Evolutionary conservation across 2,888 invertebrate species (phyloP), one percentile per base, ranked within the genome.

Genomic region (Nemurella pictetii): DNA sequence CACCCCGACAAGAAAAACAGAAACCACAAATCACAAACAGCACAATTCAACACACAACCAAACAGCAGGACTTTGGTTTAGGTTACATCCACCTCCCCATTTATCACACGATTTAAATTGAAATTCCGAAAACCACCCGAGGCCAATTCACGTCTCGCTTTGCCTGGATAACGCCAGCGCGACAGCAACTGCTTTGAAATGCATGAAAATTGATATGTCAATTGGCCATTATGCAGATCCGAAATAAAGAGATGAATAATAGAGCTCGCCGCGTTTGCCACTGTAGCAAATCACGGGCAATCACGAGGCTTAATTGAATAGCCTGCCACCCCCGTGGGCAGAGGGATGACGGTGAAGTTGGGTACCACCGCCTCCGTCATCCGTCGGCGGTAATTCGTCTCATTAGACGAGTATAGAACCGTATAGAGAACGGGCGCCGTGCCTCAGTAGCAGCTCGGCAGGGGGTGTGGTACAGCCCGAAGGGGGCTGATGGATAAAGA

Each of bases 31-130:
- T 75, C 29, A 9, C 25, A 3, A 26, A 75, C 75, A 7, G 75
- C 28, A 55, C 2, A 75, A 20, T 15, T 20, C 75, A 75, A 75
- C 75, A 75, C 12, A 75, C 28, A 26, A 20, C 25, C n/a, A 78
- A 35, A 81, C 35, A 35, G 28, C 55, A 36, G n/a, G 20, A 32
- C 32, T 81, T 25, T 36, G 55, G 26, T 81, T 36, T 36, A 36
- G 29, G n/a, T 81, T 36, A 30, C 36, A 36, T 5, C 30, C n/a
- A 30, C 80, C 20, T 78, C 80, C 82, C 28, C 86, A 85, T 86
- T 86, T 86, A 86, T 81, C 86, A n/a, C 81, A 72, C 20, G 80
- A 74, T 86, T 86, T 86, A 85, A 83, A 86, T 86, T 86, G 85
- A 86, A 86, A 83, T 77, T 77, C 36, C 55, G 29, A 15, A n/a